These are phyloP conservation scores for Lytechinus pictus DNA, from an alignment of 35 echinoderm and acorn worm species.

Conservation along the genomic window DNA sequence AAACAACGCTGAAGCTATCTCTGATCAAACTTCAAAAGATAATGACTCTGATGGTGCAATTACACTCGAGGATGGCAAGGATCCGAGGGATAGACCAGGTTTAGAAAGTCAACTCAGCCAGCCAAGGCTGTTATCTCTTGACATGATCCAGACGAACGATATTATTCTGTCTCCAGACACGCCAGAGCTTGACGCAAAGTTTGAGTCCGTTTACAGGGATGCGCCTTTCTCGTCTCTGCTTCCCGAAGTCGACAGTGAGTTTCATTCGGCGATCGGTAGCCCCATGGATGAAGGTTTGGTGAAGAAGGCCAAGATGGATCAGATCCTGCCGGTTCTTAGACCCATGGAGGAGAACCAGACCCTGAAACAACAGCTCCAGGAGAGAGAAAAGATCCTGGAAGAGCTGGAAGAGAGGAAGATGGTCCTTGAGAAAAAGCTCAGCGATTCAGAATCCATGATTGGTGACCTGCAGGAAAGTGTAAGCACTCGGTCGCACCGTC, in stretches of 20 bases:
- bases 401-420: conserved; percentile 61
- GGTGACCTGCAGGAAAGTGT: conserved; percentile 43
- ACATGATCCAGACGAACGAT: not conserved
- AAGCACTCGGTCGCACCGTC: not conserved
- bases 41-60: not conserved
- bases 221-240: conserved; percentile 63
- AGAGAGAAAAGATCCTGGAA: conserved; percentile 48
- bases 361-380: conserved; percentile 52
- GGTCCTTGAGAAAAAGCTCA: conserved; percentile 57
- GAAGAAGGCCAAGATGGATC: conserved; percentile 40
- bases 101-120: not conserved
- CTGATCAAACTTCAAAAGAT: not conserved
- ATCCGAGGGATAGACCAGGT: not conserved
- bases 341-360: conserved; percentile 50
- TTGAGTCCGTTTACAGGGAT: conserved; percentile 50
- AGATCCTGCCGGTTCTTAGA: conserved; percentile 11
- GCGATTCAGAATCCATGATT: conserved; percentile 58
- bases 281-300: conserved; percentile 65
- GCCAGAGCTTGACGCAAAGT: not conserved
- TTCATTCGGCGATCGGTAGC: conserved; percentile 83
- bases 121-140: not conserved
- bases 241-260: conserved; percentile 53
- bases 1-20: not conserved
- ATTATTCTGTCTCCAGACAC: not conserved
- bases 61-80: not conserved